Conservation (phyloP, 2,888 invertebrate genomes). For the Hemaris fuciformis region DNA sequence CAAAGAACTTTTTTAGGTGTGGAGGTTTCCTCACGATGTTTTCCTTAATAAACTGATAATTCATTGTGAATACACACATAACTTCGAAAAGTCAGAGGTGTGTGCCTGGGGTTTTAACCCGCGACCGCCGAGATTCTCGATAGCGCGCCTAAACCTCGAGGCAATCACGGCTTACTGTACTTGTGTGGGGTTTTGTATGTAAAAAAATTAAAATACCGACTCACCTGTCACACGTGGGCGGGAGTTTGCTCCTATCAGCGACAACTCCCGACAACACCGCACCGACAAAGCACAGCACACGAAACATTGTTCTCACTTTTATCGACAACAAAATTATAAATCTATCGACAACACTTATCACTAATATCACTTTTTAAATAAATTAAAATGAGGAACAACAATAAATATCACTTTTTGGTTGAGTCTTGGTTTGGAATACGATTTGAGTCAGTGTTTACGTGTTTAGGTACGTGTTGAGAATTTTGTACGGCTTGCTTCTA, state of each 20-base stretch:
- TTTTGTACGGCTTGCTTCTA: conserved; percentile 64
- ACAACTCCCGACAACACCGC: conserved; percentile 50
- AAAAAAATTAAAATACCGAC: conserved; percentile 26
- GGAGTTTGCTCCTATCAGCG: conserved; percentile 65
- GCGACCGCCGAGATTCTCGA: too few relatives aligned
- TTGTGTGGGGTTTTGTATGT: too few relatives aligned
- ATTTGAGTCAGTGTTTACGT: conserved; percentile 48
- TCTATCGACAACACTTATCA: conserved; percentile 29
- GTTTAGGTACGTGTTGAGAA: conserved; percentile 64
- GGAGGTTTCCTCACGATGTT: too few relatives aligned
- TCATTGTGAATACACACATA: too few relatives aligned
- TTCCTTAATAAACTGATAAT: too few relatives aligned
- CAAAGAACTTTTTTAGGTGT: too few relatives aligned
- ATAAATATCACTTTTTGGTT: conserved; percentile 30
- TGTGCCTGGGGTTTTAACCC: too few relatives aligned
- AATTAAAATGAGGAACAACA: conserved; percentile 53
- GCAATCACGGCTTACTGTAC: too few relatives aligned
- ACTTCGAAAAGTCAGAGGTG: too few relatives aligned
- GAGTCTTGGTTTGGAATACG: conserved; percentile 12
- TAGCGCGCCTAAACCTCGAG: too few relatives aligned
- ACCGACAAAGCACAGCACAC: conserved; percentile 53
- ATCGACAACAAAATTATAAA: conserved; percentile 12
- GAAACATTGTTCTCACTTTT: conserved; percentile 42
- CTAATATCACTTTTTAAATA: conserved; percentile 60
- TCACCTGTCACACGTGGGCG: conserved; percentile 81